phyloP scores from a whole-genome alignment of 2,113 vertebrate species.

The Synchiropus splendidus region DNA sequence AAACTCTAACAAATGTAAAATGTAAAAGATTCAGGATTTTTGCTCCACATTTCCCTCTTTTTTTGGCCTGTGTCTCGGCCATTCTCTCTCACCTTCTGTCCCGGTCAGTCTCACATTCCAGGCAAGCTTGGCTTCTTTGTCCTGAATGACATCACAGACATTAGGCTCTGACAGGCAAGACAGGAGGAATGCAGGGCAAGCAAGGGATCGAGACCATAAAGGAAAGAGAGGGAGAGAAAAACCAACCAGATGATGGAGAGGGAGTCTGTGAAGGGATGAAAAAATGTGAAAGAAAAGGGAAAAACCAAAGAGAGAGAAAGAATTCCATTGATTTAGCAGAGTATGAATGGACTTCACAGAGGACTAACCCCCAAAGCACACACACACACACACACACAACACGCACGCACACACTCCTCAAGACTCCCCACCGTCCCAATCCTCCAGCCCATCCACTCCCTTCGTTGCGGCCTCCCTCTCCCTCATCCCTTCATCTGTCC shows the following conservation, averaged over 20 bases:
- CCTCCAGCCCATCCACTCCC: constrained; percentile 23
- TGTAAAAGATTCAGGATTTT: constrained; percentile 9
- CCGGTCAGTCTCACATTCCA: constrained; percentile 50
- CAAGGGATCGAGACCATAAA: constrained; percentile 38
- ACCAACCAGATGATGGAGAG: constrained; percentile 35
- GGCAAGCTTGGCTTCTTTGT: constrained; percentile 54
- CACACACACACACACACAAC: constrained; percentile 12
- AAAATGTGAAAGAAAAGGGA: constrained; percentile 33
- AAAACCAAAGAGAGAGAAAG: constrained; percentile 52
- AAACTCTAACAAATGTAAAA: too few species aligned
- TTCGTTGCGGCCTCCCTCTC: constrained; percentile 28
- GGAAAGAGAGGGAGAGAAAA: constrained; percentile 20
- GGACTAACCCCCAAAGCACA: constrained; percentile 22
- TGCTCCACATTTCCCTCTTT: constrained; percentile 11
- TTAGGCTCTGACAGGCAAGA: constrained; percentile 54
- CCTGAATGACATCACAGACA: constrained; percentile 62
- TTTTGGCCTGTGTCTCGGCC: constrained; percentile 8
- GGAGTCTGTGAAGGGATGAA: constrained; percentile 28
- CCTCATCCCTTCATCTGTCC: constrained; percentile 35
- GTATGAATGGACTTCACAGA: constrained; percentile 66
- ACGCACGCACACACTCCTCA: constrained; percentile 11
- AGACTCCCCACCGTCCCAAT: constrained; percentile 21
- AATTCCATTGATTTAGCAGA: constrained; percentile 64
- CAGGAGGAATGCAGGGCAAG: constrained; percentile 48
- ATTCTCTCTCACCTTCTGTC: constrained; percentile 9